Conservation (phyloP, 2,888 invertebrate genomes). For the Drosophila yooni region DNA sequence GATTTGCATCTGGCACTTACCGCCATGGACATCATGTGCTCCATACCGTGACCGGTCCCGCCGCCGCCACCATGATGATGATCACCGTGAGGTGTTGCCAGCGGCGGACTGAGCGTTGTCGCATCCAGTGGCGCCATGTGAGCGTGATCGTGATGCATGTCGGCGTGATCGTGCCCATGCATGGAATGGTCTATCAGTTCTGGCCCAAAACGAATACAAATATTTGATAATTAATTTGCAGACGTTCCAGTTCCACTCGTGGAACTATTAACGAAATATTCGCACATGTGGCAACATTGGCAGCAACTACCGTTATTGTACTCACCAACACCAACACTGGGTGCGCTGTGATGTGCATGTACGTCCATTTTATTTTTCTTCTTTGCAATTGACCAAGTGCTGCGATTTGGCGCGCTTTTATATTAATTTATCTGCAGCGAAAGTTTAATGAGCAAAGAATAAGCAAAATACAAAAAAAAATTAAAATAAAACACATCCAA, state of each 20-base stretch:
- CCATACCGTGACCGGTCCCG: conserved; percentile 73
- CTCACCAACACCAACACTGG: conserved; percentile 82
- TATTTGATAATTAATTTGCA: background rate
- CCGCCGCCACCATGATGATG: conserved; percentile 60
- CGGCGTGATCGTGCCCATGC: conserved; percentile 60
- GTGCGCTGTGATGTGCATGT: conserved; percentile 82
- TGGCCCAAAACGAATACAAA: background rate
- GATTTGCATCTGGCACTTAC: conserved; percentile 59
- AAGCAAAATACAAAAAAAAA: background rate
- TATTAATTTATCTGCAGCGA: conserved; percentile 29
- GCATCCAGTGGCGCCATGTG: conserved; percentile 33
- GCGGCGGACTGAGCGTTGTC: conserved; percentile 49
- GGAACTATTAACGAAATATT: background rate
- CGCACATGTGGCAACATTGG: conserved; percentile 2
- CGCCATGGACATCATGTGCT: conserved; percentile 85
- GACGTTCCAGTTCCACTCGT: background rate
- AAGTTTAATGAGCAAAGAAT: conserved; percentile 27
- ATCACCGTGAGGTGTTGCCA: conserved; percentile 46
- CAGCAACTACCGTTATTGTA: conserved; percentile 4
- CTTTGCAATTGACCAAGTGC: background rate
- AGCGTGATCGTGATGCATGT: conserved; percentile 58
- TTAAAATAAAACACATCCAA: background rate
- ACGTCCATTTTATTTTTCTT: conserved; percentile 71
- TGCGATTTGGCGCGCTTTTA: conserved; percentile 1
- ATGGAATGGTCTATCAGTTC: conserved; percentile 63